Evolutionary conservation across 2,113 vertebrate genomes (phyloP).

Genomic region (Tichodroma muraria): DNA sequence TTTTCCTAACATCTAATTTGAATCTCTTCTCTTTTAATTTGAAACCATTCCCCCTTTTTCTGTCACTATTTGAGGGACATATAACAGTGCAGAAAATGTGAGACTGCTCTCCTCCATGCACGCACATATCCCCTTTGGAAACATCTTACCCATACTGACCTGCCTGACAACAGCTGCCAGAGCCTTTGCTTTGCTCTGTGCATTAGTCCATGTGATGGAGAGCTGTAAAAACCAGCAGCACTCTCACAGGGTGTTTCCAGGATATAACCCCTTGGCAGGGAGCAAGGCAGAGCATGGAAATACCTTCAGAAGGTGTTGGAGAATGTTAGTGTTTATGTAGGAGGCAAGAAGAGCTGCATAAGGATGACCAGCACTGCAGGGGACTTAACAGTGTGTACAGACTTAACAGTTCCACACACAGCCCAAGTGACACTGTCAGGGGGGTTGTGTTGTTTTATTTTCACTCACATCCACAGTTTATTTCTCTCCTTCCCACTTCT

Average conservation of each 20-base stretch:
- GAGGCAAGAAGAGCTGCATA: not conserved
- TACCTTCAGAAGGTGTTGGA: not conserved
- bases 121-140: not conserved
- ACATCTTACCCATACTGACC: rapidly evolving
- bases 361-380: not conserved
- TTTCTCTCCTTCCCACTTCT: conserved; percentile 31
- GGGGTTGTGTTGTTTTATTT: not conserved
- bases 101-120: not conserved
- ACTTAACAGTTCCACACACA: not conserved
- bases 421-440: not conserved
- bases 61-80: not conserved
- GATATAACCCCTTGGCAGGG: too few species aligned
- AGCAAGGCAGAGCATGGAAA: not conserved
- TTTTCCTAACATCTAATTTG: not conserved
- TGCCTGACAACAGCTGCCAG: rapidly evolving
- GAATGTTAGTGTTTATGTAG: not conserved
- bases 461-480: conserved; percentile 17
- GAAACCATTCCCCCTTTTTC: not conserved
- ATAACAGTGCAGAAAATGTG: not conserved
- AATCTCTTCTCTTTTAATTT: not conserved
- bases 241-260: not conserved
- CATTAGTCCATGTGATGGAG: not conserved
- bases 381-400: not conserved
- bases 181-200: not conserved
- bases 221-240: not conserved